These are phyloP conservation scores for Batillaria attramentaria DNA, from an alignment of 1,140 invertebrate species.

Conservation along the genomic window DNA sequence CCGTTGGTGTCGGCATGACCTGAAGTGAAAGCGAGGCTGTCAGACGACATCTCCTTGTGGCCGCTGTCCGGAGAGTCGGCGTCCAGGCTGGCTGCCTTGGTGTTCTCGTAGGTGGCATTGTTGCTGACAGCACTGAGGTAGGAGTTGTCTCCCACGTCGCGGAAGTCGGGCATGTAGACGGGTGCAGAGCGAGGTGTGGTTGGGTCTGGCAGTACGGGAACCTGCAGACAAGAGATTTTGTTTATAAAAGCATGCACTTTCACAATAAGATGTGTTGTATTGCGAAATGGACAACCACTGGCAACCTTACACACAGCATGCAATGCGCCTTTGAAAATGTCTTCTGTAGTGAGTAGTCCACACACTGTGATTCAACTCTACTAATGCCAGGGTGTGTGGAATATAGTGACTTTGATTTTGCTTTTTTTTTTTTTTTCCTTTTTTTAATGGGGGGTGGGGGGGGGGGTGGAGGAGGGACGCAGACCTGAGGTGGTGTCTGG, in stretches of 20 bases:
- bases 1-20: slow-evolving; percentile 30
- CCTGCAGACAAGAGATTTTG: slow-evolving; percentile 44
- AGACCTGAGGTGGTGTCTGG: slow-evolving; percentile 52
- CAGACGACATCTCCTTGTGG: slow-evolving; percentile 65
- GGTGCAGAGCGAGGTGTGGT: slow-evolving; percentile 58
- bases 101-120: slow-evolving; percentile 49
- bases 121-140: slow-evolving; percentile 45
- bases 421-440: too few species aligned
- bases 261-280: too few species aligned
- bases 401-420: too few species aligned
- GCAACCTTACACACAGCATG: too few species aligned
- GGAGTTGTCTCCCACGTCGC: slow-evolving; percentile 42
- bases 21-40: slow-evolving; percentile 50
- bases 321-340: too few species aligned
- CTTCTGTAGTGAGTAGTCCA: too few species aligned
- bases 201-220: slow-evolving; percentile 56
- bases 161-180: slow-evolving; percentile 54
- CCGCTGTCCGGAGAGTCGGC: slow-evolving; percentile 66
- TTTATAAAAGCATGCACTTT: too few species aligned
- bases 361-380: too few species aligned
- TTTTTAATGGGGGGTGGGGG: too few species aligned
- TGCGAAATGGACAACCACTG: too few species aligned
- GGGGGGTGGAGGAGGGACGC: background rate
- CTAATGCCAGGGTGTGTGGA: too few species aligned
- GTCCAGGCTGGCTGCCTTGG: slow-evolving; percentile 50